phyloP scores from a whole-genome alignment of 2,113 vertebrate genomes.

The Psammodynastes pulverulentus region DNA sequence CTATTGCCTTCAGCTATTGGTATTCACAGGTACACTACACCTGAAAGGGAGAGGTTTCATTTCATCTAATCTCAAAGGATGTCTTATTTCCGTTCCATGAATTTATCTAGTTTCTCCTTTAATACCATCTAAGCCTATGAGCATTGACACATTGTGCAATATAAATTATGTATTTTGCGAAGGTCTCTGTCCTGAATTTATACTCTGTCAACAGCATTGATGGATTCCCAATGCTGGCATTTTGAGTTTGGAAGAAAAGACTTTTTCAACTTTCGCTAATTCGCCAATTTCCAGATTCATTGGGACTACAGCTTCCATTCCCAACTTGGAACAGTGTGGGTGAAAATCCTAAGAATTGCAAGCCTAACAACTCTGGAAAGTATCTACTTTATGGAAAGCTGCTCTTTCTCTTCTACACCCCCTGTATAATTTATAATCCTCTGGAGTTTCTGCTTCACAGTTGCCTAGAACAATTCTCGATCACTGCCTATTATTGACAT shows the following conservation, averaged over 20 bases:
- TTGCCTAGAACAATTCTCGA: not conserved
- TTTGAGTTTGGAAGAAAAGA: not conserved
- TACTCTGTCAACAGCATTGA: not conserved
- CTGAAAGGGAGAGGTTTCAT: not conserved
- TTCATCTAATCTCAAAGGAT: not conserved
- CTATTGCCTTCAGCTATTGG: not conserved
- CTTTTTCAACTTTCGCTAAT: not conserved
- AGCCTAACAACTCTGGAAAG: not conserved
- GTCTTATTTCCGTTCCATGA: not conserved
- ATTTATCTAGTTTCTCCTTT: not conserved
- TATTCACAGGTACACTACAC: not conserved
- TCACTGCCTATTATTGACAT: not conserved
- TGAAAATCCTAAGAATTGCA: not conserved
- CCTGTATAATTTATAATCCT: not conserved
- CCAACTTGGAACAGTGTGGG: not conserved
- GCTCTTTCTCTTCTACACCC: not conserved
- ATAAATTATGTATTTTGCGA: not conserved
- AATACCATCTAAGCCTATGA: not conserved
- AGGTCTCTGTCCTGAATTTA: not conserved
- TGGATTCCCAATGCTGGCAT: not conserved
- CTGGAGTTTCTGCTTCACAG: not conserved
- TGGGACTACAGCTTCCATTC: not conserved
- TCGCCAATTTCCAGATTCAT: not conserved
- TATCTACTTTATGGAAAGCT: not conserved
- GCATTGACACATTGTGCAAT: not conserved